These are phyloP conservation scores for Notospermus geniculatus DNA, from an alignment of 1,140 invertebrate genomes.

Conservation along the genomic window DNA sequence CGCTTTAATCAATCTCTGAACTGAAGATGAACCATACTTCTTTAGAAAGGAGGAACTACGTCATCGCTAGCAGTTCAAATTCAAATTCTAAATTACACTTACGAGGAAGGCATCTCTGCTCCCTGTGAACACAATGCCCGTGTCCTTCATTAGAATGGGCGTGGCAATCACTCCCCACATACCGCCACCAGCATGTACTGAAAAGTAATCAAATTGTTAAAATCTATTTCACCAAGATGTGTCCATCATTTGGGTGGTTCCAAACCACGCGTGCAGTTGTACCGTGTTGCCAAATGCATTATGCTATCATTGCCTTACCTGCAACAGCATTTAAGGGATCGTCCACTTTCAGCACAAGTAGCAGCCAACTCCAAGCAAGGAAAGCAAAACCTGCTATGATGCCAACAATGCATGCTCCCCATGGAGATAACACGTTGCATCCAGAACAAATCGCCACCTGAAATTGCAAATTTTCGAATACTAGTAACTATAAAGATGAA, in stretches of 20 bases:
- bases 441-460: constrained; percentile 60
- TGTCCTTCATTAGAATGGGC: constrained; percentile 45
- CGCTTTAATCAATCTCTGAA: not conserved
- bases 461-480: not conserved
- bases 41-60: too few relatives aligned
- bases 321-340: constrained; percentile 65
- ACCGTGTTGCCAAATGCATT: not conserved
- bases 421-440: constrained; percentile 55
- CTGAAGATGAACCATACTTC: not conserved
- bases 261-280: too few relatives aligned
- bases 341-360: constrained; percentile 57
- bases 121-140: constrained; percentile 42
- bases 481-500: not conserved
- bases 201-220: constrained; percentile 30
- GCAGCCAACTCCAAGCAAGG: constrained; percentile 45
- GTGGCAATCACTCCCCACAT: constrained; percentile 60
- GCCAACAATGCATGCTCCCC: constrained; percentile 56
- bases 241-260: too few relatives aligned
- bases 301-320: constrained; percentile 32
- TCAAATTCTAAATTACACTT: too few relatives aligned
- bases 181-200: constrained; percentile 61
- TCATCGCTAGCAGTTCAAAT: too few relatives aligned
- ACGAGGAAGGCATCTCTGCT: too few relatives aligned
- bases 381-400: constrained; percentile 54
- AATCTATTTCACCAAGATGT: not conserved